Evolutionary conservation across 2,113 vertebrate species (phyloP).

Genomic region (Myiozetetes cayanensis): DNA sequence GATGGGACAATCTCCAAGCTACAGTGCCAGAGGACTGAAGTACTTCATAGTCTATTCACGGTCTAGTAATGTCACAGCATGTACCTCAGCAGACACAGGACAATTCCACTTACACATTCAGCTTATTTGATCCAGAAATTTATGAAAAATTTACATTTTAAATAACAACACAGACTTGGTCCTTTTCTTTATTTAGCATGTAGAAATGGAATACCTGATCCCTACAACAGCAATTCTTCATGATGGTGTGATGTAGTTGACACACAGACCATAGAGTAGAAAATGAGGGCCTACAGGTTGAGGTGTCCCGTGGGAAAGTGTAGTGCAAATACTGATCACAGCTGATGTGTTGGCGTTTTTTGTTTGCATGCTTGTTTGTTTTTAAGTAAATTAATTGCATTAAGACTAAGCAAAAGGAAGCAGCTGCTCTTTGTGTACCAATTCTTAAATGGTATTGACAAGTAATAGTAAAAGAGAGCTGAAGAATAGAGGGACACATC

Average conservation of each 20-base stretch:
- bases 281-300: not conserved
- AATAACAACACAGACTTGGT: not conserved
- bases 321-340: not conserved
- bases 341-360: fast-evolving
- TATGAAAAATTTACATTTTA: not conserved
- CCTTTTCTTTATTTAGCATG: not conserved
- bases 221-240: not conserved
- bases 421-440: not conserved
- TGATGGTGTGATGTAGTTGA: not conserved
- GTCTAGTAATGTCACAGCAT: not conserved
- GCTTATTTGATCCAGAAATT: not conserved
- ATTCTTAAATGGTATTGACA: not conserved
- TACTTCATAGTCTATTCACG: not conserved
- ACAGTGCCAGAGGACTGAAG: not conserved
- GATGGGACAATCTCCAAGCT: not conserved
- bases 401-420: not conserved
- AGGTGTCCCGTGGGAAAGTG: not conserved
- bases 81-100: not conserved
- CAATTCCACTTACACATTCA: not conserved
- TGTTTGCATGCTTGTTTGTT: not conserved
- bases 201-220: not conserved
- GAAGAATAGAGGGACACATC: not conserved
- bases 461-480: not conserved
- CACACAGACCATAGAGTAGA: not conserved
- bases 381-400: not conserved